Conservation (phyloP, 2,113 vertebrate genomes). For the Colius striatus region DNA sequence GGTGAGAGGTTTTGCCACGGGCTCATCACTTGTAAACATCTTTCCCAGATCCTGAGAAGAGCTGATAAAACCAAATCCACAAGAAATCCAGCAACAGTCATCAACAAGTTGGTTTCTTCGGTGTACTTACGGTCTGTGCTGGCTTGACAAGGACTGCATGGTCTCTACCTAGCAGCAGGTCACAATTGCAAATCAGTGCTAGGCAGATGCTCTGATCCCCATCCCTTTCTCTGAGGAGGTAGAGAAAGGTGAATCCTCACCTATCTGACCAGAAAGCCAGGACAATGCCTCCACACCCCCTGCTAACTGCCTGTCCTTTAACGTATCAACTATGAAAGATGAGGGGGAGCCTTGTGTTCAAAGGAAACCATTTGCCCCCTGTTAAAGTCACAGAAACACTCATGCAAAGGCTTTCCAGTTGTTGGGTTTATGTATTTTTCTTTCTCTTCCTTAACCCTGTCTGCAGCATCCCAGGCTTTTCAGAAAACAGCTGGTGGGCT, state of each 20-base stretch:
- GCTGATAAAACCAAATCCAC: neutral
- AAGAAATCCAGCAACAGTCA: neutral
- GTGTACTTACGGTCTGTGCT: neutral
- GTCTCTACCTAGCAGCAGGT: neutral
- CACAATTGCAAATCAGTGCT: neutral
- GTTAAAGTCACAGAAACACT: neutral
- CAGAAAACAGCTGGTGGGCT: neutral
- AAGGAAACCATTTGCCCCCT: neutral
- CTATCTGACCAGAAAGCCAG: neutral
- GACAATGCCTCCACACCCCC: neutral
- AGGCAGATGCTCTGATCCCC: neutral
- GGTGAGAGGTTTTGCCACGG: neutral
- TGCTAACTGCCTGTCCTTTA: neutral
- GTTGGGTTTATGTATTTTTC: neutral
- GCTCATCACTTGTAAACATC: neutral
- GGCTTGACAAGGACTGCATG: neutral
- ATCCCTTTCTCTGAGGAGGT: neutral
- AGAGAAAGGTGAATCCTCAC: neutral
- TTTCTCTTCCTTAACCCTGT: neutral
- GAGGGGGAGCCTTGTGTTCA: neutral
- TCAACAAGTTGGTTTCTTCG: neutral
- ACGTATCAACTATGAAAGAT: neutral
- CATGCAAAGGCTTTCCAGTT: neutral
- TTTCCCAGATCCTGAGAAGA: neutral
- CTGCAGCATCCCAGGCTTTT: neutral